Evolutionary conservation across 2,797 vertebrate genomes (phyloP), one percentile per base, ranked within the genome.

Genomic region (Helarctos malayanus): DNA sequence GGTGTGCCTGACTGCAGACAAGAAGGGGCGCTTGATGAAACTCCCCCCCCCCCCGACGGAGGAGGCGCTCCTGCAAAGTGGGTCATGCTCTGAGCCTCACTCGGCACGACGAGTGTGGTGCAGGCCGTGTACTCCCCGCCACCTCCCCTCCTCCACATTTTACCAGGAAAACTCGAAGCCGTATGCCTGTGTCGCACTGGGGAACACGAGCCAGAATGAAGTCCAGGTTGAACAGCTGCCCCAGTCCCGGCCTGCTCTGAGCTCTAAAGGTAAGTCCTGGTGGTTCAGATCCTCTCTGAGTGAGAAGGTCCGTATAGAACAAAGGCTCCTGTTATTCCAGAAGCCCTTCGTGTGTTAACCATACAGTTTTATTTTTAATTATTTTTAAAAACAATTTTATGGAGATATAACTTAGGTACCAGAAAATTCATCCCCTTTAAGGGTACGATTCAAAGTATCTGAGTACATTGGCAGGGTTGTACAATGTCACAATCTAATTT

Each of bases 391-490:
- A 61, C 2, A 69, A 68, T 27, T 76, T 52, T 76, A 85, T 23
- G 76, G 87, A 81, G 45, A 38, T 82, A 18, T 79, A 61, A 49
- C 65, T 84, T 84, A 82, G 35, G 29, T 5, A 47, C 4, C 25
- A 79, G 57, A 82, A 81, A 38, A 91, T 65, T 13, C 19, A 91
- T 27, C 81, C 29, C 56, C 54, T 87, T 73, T 57, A 83, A 59
- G 52, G 13, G 57, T 38, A 38, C 29, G 61, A 69, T 7, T 94
- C 45, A 35, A 23, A 54, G 80, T 76, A n/a, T 54, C 81, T 56
- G 27, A 23, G 47, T 29, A 41, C 73, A 32, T 68, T 89, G 61
- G 65, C 16, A 71, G 73, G 59, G 49, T 5, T 11, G 65, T 52
- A 65, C 25, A 21, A 15, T 3, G 49, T n/a, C 27, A 52, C 6